Percentiles rank a stretch among this genome's conserved stretches.
These are phyloP conservation scores for Aphis craccivora DNA, from an alignment of 1,140 invertebrate genomes.

Conservation along the genomic window DNA sequence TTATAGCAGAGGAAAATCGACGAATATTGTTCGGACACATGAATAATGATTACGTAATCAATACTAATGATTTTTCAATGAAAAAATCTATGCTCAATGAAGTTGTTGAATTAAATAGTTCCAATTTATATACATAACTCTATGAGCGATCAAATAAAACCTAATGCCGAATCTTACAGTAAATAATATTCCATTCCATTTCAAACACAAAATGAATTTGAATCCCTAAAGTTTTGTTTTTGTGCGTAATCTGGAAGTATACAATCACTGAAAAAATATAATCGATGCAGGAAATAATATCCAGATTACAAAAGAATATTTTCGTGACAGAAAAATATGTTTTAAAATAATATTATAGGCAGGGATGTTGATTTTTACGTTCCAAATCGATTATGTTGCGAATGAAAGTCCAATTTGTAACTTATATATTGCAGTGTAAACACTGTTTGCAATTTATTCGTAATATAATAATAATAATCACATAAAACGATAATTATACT, in stretches of 20 bases:
- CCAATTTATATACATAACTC: no score
- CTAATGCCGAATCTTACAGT: neutral
- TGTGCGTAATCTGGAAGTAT: neutral
- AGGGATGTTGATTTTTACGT: neutral
- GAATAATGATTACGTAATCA: no score
- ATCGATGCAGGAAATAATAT: neutral
- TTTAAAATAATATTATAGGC: neutral
- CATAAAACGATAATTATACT: constrained; percentile 15
- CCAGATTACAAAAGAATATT: neutral
- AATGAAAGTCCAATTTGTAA: neutral
- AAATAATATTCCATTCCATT: neutral
- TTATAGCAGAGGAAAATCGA: neutral
- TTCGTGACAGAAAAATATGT: neutral
- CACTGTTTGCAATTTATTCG: neutral
- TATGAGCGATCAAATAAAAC: no score
- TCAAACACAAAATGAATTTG: neutral
- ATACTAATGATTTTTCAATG: neutral
- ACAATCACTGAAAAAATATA: neutral
- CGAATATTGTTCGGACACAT: neutral
- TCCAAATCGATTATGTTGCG: neutral
- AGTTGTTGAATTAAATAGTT: neutral
- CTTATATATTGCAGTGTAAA: neutral
- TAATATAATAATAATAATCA: neutral
- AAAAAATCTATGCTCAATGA: neutral
- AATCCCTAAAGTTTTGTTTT: neutral